These are phyloP conservation scores for Rhinopomastus cyanomelas DNA, from an alignment of 2,113 vertebrate species.

Conservation along the genomic window DNA sequence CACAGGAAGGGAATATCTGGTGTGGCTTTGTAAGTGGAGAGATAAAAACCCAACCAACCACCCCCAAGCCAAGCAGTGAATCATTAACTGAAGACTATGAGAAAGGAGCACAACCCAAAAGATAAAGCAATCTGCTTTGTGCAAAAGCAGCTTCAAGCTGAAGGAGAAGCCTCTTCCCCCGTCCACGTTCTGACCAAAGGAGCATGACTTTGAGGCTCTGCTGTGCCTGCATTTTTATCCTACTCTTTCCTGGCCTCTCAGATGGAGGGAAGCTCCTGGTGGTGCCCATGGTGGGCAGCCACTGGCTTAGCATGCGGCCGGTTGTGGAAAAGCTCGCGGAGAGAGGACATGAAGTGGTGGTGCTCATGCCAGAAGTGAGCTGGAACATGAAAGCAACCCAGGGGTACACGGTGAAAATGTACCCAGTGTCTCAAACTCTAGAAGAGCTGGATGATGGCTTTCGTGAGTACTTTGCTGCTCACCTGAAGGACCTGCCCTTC, in stretches of 20 bases:
- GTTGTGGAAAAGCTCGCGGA: conserved; percentile 77
- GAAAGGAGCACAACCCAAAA: background rate
- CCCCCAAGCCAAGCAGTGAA: background rate
- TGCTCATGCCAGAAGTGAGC: conserved; percentile 77
- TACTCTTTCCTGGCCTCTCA: background rate
- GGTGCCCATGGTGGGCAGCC: conserved; percentile 83
- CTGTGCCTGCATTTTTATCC: background rate
- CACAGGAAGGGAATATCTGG: background rate
- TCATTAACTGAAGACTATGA: background rate
- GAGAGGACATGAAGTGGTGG: conserved; percentile 78
- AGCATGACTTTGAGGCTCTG: background rate
- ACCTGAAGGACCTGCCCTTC: background rate
- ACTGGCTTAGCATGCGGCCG: conserved; percentile 85
- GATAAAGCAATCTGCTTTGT: background rate
- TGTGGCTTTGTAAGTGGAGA: background rate
- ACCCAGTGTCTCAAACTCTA: conserved; percentile 62
- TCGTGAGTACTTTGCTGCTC: fast-evolving
- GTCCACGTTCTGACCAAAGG: background rate
- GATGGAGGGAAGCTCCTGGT: conserved; percentile 78
- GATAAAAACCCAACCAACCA: no score
- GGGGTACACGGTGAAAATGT: conserved; percentile 61
- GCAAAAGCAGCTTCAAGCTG: background rate
- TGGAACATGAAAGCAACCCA: conserved; percentile 42
- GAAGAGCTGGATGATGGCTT: conserved; percentile 42
- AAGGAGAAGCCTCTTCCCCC: background rate